Evolutionary conservation across 2,113 vertebrate species (phyloP), one percentile per base, ranked within the genome.

Genomic region (Megaceryle torquata): DNA sequence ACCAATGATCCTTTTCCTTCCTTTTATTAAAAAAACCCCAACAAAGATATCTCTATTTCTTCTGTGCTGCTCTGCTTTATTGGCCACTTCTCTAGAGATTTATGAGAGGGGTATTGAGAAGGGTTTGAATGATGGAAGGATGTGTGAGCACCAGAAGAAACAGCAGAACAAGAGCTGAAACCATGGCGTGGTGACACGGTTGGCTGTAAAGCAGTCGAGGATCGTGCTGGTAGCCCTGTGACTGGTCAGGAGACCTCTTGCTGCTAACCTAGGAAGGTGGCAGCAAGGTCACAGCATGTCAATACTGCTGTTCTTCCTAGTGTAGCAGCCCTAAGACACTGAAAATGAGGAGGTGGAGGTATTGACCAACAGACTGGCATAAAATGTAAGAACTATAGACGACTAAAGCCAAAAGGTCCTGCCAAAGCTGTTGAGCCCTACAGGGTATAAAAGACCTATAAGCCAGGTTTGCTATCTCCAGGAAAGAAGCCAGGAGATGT

Each of bases 221-320:
- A 44, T 50, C 25, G 2, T 28, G 41, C 29, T 37, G 28, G 26
- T 63, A 48, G 14, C 41, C n/a, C 39, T 50, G 31, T 31, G 63
- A 0, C 13, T 44, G 8, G 43, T 43, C 48, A 60, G 29, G n/a
- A 88, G 64, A 82, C 48, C 15, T 50, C 71, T 63, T 50, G 22
- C 50, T 44, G 18, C 37, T 41, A 60, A 71, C 29, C 28, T 33
- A 24, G 15, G 69, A 57, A 11, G 5, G 24, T 26, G 44, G 16
- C 57, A 82, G 33, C 33, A 43, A 50, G 41, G 63, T 63, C 26
- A n/a, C 31, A 64, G 56, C 31, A 28, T 1, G 1, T 50, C 39
- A 14, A 18, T 0, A 0, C 26, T 82, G 59, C 44, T 11, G 1
- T 29, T 48, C 59, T 37, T 69, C 29, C 74, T 43, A 11, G 16